Conservation (phyloP, 2,797 vertebrate genomes). For the Trichosurus vulpecula region DNA sequence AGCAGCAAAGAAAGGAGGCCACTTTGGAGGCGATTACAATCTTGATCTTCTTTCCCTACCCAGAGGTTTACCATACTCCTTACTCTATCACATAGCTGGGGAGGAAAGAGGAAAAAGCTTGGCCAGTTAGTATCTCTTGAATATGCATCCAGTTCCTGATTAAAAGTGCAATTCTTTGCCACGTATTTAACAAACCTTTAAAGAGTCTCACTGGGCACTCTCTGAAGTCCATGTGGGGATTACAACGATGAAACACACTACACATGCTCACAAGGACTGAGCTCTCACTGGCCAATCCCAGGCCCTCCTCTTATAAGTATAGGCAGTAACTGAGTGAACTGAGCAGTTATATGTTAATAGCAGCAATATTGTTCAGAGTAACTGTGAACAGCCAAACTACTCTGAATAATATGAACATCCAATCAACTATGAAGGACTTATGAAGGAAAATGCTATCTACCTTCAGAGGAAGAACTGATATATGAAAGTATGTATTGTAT, state of each 20-base stretch:
- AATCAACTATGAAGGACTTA: neutral
- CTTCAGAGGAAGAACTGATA: neutral
- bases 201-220: neutral
- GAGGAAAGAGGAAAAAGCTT: neutral
- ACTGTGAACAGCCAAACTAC: neutral
- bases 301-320: neutral
- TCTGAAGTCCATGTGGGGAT: neutral
- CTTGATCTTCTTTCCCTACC: neutral
- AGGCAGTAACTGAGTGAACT: neutral
- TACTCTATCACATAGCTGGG: neutral
- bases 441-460: neutral
- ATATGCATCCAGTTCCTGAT: neutral
- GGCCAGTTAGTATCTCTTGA: neutral
- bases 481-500: neutral
- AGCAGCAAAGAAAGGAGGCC: neutral
- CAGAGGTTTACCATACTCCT: neutral
- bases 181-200: neutral
- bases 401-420: neutral
- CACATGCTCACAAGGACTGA: neutral
- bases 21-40: neutral
- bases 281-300: neutral
- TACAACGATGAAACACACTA: neutral
- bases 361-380: neutral
- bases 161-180: neutral
- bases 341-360: neutral